Evolutionary conservation across 2,888 invertebrate species (phyloP).

Genomic region (Dynastes tityus): DNA sequence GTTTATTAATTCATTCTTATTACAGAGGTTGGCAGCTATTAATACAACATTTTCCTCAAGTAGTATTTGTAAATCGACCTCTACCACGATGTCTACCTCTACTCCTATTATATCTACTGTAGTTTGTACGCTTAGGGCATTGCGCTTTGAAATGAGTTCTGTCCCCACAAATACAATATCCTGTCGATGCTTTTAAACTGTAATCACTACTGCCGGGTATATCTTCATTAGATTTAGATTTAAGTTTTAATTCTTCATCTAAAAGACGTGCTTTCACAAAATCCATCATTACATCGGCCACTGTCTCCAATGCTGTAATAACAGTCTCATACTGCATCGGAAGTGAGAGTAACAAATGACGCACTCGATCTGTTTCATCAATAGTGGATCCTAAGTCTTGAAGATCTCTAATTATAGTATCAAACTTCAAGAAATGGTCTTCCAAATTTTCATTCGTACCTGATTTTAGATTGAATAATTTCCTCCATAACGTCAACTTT

Average conservation of each 20-base stretch:
- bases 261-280: slow-evolving; percentile 16
- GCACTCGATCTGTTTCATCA: too few species aligned
- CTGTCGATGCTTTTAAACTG: slow-evolving; percentile 2
- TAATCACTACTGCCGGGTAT: not conserved
- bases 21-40: too few species aligned
- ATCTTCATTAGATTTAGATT: not conserved
- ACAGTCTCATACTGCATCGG: too few species aligned
- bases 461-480: slow-evolving; percentile 1
- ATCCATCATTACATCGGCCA: slow-evolving; percentile 20
- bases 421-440: not conserved
- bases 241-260: slow-evolving; percentile 19
- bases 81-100: too few species aligned
- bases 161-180: slow-evolving; percentile 14
- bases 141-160: not conserved
- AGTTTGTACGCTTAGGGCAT: too few species aligned
- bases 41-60: too few species aligned
- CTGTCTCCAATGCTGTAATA: not conserved
- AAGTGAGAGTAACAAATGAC: not conserved
- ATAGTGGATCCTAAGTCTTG: too few species aligned
- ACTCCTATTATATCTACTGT: too few species aligned
- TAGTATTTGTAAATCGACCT: too few species aligned
- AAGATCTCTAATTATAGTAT: too few species aligned
- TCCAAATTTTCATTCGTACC: not conserved
- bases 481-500: slow-evolving; percentile 5
- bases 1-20: too few species aligned